Evolutionary conservation across 2,797 vertebrate genomes (phyloP).

Genomic region (Hirundo rustica): DNA sequence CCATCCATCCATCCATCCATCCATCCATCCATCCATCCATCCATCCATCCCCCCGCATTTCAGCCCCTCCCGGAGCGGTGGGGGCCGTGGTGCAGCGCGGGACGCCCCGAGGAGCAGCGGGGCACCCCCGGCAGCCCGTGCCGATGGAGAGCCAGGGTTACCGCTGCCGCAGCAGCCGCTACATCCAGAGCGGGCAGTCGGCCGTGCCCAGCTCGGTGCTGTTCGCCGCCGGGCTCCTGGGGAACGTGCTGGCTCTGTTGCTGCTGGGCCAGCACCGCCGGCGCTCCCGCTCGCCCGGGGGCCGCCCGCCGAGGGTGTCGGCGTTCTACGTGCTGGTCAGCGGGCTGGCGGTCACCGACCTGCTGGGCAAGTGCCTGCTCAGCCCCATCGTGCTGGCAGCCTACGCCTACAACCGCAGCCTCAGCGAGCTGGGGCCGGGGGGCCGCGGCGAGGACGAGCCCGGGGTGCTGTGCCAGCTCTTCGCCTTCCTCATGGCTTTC

Average conservation of each 20-base stretch:
- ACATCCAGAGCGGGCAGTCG: constrained; percentile 65
- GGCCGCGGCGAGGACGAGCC: background rate
- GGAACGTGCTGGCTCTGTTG: constrained; percentile 74
- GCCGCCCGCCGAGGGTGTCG: constrained; percentile 33
- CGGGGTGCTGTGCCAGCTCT: constrained; percentile 34
- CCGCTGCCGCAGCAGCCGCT: constrained; percentile 52
- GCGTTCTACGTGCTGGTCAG: constrained; percentile 78
- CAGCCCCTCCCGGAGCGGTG: background rate
- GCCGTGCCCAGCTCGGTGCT: constrained; percentile 67
- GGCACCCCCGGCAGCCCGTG: background rate
- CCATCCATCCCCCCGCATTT: background rate
- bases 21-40: background rate
- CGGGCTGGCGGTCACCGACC: constrained; percentile 74
- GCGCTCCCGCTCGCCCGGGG: background rate
- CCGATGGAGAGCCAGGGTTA: constrained; percentile 37
- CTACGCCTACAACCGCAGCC: constrained; percentile 57
- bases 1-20: background rate
- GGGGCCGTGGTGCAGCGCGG: background rate
- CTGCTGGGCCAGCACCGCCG: constrained; percentile 73
- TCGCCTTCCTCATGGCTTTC: constrained; percentile 79
- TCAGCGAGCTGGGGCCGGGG: background rate
- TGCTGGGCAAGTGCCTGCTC: constrained; percentile 74
- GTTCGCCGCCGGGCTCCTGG: constrained; percentile 73
- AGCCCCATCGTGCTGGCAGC: constrained; percentile 62
- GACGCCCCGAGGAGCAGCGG: background rate